Evolutionary conservation across 2,888 invertebrate species (phyloP).

Genomic region (Standfussiana lucernea): DNA sequence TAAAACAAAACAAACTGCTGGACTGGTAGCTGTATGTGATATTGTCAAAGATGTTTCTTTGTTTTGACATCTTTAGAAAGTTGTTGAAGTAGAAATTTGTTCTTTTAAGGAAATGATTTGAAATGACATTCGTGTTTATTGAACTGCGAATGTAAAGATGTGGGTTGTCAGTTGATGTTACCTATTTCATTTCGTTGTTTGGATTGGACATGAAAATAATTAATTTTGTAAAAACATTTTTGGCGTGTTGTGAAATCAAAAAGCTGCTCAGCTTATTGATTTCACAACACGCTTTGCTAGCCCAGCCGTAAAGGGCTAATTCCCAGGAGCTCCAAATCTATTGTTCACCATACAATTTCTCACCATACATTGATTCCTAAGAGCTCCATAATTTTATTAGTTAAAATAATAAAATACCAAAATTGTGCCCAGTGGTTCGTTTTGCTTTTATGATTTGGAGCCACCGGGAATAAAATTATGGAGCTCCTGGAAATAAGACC

Average conservation of each 20-base stretch:
- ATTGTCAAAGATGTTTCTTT: slow-evolving; percentile 18
- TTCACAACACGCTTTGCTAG: not conserved
- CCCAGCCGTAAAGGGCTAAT: too few relatives aligned
- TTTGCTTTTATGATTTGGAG: too few relatives aligned
- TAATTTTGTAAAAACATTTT: not conserved
- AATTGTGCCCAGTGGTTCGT: too few relatives aligned
- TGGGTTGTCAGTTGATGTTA: not conserved
- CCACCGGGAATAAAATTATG: too few relatives aligned
- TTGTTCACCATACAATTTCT: too few relatives aligned
- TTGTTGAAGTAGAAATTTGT: slow-evolving; percentile 38
- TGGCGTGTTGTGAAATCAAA: too few relatives aligned
- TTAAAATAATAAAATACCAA: too few relatives aligned
- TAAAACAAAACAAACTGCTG: slow-evolving; percentile 3
- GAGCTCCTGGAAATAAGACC: too few relatives aligned
- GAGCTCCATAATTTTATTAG: too few relatives aligned
- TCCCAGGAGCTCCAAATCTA: too few relatives aligned
- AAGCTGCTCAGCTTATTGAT: not conserved
- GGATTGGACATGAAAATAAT: not conserved
- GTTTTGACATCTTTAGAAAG: slow-evolving; percentile 26
- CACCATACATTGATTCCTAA: too few relatives aligned
- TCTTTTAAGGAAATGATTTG: slow-evolving; percentile 28
- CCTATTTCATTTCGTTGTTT: not conserved
- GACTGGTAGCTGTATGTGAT: slow-evolving; percentile 9
- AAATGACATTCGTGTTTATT: slow-evolving; percentile 22
- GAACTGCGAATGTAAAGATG: slow-evolving; percentile 20